phyloP scores from a whole-genome alignment of 1,140 invertebrate species.

The Drosophila eugracilis region DNA sequence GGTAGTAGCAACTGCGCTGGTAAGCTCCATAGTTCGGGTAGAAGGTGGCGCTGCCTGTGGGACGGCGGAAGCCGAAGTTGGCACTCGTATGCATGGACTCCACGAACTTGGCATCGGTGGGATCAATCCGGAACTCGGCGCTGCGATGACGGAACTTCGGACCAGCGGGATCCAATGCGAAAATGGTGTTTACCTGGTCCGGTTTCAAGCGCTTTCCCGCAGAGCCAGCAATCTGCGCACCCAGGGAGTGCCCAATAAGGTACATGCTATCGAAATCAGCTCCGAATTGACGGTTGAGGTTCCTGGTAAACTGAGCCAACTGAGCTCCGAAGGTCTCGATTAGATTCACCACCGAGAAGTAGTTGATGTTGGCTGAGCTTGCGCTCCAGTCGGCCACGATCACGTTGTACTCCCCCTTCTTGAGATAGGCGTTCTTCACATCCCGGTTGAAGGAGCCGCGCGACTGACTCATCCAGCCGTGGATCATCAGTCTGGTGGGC shows the following conservation, averaged over 20 bases:
- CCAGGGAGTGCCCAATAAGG: slow-evolving; percentile 93
- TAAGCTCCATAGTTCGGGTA: slow-evolving; percentile 89
- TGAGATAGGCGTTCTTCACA: slow-evolving; percentile 86
- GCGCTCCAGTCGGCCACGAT: slow-evolving; percentile 88
- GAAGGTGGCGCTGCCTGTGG: slow-evolving; percentile 89
- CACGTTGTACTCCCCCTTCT: slow-evolving; percentile 87
- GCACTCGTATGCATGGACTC: slow-evolving; percentile 90
- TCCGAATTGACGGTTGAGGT: slow-evolving; percentile 41
- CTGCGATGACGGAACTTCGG: slow-evolving; percentile 88
- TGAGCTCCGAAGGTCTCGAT: slow-evolving; percentile 84
- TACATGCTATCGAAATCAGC: slow-evolving; percentile 86
- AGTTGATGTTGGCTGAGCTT: slow-evolving; percentile 86
- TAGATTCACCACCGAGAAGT: slow-evolving; percentile 85
- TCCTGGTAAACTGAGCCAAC: slow-evolving; percentile 77
- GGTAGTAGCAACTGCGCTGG: slow-evolving; percentile 76
- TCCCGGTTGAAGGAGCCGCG: slow-evolving; percentile 79
- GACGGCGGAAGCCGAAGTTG: slow-evolving; percentile 85
- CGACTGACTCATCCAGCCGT: slow-evolving; percentile 84
- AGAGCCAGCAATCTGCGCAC: slow-evolving; percentile 92
- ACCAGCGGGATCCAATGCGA: slow-evolving; percentile 90
- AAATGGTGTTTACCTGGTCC: slow-evolving; percentile 87
- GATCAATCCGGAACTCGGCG: slow-evolving; percentile 86
- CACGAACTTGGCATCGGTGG: slow-evolving; percentile 89
- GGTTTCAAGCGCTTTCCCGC: slow-evolving; percentile 87
- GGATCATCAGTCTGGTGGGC: slow-evolving; percentile 75